These are phyloP conservation scores for Rhagoletis pomonella DNA, from an alignment of 1,140 invertebrate species.

Conservation along the genomic window DNA sequence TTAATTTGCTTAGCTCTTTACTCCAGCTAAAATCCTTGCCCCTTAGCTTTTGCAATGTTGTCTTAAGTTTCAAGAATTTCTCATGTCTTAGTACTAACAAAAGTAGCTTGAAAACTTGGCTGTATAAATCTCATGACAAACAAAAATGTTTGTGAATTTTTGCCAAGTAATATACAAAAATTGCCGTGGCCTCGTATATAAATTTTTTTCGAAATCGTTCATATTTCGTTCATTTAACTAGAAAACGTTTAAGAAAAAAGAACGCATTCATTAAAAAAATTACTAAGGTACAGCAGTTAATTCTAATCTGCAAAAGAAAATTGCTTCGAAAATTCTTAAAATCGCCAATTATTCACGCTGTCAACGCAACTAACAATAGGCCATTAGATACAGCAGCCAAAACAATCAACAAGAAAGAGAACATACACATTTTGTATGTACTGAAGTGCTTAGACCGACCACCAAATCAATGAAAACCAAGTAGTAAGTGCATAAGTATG, in stretches of 20 bases:
- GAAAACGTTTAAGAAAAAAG: not conserved
- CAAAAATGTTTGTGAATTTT: not conserved
- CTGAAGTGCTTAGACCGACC: not conserved
- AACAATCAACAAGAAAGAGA: not conserved
- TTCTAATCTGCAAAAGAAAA: not conserved
- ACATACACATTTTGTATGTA: not conserved
- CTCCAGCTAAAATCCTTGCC: too few species aligned
- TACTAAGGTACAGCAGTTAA: not conserved
- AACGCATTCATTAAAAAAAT: slow-evolving; percentile 4
- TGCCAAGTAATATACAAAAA: not conserved
- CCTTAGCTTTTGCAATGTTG: too few species aligned
- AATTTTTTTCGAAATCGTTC: not conserved
- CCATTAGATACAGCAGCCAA: slow-evolving; percentile 45
- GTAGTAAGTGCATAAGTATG: not conserved
- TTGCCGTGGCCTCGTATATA: slow-evolving; percentile 10
- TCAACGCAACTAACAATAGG: slow-evolving; percentile 41
- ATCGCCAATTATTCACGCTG: slow-evolving; percentile 32
- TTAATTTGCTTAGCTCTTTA: too few species aligned
- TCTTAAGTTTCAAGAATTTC: too few species aligned
- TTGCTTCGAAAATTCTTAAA: not conserved
- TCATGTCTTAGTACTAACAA: too few species aligned
- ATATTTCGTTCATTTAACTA: not conserved
- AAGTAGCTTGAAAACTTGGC: too few species aligned
- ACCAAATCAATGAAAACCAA: not conserved
- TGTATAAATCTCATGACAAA: not conserved